phyloP scores from a whole-genome alignment of 2,797 vertebrate genomes.

The Crocodylus rhombifer region DNA sequence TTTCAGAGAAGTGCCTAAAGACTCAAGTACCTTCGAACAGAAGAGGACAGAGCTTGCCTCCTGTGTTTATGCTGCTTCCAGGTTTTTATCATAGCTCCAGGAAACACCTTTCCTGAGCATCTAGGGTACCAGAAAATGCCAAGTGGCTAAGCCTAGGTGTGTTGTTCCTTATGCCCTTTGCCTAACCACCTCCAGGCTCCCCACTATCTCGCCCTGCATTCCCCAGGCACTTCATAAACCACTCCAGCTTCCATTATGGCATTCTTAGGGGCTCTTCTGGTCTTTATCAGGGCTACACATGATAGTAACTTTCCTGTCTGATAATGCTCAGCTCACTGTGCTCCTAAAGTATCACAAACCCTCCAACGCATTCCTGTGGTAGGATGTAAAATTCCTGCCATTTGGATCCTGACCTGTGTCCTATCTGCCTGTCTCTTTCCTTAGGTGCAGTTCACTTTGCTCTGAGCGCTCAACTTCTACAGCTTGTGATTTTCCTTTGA shows the following conservation, averaged over 20 bases:
- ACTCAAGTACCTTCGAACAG: background rate
- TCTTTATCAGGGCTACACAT: background rate
- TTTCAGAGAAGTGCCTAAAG: background rate
- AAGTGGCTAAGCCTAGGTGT: background rate
- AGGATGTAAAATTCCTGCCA: background rate
- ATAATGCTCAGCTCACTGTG: background rate
- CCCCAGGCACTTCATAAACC: background rate
- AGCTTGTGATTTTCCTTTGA: background rate
- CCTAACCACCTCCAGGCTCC: background rate
- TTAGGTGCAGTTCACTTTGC: background rate
- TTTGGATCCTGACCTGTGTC: background rate
- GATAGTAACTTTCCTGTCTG: slow-evolving; percentile 4
- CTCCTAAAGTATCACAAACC: background rate
- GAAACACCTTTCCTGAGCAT: background rate
- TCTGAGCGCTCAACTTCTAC: background rate
- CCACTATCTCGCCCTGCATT: background rate
- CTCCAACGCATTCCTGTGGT: background rate
- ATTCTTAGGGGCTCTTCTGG: background rate
- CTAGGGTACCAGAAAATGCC: background rate
- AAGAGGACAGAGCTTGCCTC: background rate
- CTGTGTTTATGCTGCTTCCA: background rate
- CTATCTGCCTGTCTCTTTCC: background rate
- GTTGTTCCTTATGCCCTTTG: background rate
- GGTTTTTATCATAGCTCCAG: background rate
- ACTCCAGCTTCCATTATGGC: background rate